Evolutionary conservation across 37 sponge, comb jelly and placozoan genomes (phyloP).

Genomic region (Geodia barretti): DNA sequence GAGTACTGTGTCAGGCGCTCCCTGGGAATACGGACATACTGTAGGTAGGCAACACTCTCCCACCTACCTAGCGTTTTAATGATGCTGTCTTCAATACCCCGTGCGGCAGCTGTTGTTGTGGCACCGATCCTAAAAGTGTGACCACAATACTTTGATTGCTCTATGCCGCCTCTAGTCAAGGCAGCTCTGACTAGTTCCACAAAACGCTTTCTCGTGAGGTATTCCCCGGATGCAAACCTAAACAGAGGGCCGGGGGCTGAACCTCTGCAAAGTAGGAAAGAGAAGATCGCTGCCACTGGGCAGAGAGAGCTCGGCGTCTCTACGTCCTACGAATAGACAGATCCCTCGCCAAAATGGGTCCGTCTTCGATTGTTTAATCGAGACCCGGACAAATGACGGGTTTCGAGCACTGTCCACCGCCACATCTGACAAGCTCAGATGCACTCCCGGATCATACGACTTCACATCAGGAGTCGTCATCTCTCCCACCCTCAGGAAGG

Average conservation of each 20-base stretch:
- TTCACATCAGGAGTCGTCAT: background rate
- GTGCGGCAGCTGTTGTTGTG: conserved; percentile 14
- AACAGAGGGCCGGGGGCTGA: conserved; percentile 20
- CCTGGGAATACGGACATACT: conserved; percentile 2
- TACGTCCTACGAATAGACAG: conserved; percentile 17
- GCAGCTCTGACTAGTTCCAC: conserved; percentile 2
- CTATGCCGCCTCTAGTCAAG: conserved; percentile 4
- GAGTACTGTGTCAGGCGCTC: background rate
- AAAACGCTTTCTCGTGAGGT: conserved; percentile 5
- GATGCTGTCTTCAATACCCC: conserved; percentile 11
- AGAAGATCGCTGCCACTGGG: conserved; percentile 30
- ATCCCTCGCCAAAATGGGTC: conserved; percentile 49
- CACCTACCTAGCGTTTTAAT: conserved; percentile 33
- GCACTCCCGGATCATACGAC: conserved; percentile 16
- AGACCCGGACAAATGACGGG: conserved; percentile 7
- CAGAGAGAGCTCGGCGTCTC: conserved; percentile 4
- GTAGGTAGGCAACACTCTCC: conserved; percentile 37
- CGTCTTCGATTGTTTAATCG: conserved; percentile 38
- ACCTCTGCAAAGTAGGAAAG: conserved; percentile 1
- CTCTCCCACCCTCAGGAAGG: conserved; percentile 39
- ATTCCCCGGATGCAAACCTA: background rate
- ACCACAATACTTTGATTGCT: conserved; percentile 1
- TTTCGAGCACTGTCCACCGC: conserved; percentile 3
- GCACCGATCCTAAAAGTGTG: conserved; percentile 41
- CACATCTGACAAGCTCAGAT: conserved; percentile 14